Conservation (phyloP, 1,140 invertebrate species). For the Mylabris phalerata region DNA sequence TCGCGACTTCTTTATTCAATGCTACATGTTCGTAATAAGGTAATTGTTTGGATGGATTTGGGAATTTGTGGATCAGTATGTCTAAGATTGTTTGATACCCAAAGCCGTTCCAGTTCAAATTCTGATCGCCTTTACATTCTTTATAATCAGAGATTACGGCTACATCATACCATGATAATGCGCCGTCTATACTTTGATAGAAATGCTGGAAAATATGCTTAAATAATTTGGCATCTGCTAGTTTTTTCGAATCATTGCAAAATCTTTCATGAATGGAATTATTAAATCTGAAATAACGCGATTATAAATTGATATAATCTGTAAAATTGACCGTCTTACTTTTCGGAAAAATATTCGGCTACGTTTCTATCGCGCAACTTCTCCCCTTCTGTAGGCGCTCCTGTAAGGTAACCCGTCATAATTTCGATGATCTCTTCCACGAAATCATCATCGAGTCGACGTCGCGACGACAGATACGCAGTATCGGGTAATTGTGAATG, state of each 20-base stretch:
- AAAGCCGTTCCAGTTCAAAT: slow-evolving; percentile 29
- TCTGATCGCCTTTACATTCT: slow-evolving; percentile 9
- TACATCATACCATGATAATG: slow-evolving; percentile 23
- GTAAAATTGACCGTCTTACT: not conserved
- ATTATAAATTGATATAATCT: not conserved
- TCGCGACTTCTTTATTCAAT: slow-evolving; percentile 25
- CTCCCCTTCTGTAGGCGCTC: no score
- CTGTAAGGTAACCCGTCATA: no score
- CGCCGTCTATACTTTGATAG: slow-evolving; percentile 18
- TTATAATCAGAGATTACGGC: slow-evolving; percentile 20
- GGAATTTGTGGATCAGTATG: slow-evolving; percentile 25
- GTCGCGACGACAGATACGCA: not conserved
- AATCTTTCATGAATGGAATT: slow-evolving; percentile 6
- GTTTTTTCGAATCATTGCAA: slow-evolving; percentile 2
- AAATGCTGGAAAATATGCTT: slow-evolving; percentile 11
- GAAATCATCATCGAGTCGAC: not conserved
- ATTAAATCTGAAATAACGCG: slow-evolving; percentile 6
- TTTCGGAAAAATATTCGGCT: slow-evolving; percentile 8
- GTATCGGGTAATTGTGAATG: slow-evolving; percentile 14
- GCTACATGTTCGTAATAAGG: slow-evolving; percentile 24
- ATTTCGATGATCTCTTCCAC: not conserved
- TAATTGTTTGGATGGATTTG: slow-evolving; percentile 12
- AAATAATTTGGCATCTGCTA: slow-evolving; percentile 5
- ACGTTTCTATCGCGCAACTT: no score
- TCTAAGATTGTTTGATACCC: slow-evolving; percentile 33